Conservation (phyloP, 2,888 invertebrate genomes). For the Watsonalla cultraria region DNA sequence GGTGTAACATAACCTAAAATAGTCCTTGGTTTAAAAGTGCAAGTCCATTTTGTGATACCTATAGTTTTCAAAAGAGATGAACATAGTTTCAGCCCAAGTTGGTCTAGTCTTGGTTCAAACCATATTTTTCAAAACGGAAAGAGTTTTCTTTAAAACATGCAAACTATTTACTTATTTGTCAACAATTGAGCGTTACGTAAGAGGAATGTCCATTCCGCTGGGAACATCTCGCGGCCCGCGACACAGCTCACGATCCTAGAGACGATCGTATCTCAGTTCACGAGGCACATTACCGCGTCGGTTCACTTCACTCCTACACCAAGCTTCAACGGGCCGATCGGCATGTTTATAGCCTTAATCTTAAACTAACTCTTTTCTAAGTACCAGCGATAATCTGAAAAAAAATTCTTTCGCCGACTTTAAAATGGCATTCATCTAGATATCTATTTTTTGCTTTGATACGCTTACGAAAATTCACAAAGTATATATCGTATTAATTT, state of each 20-base stretch:
- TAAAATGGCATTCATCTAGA: not conserved
- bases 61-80: no score
- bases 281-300: conserved; percentile 35
- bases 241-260: conserved; percentile 41
- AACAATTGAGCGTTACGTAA: conserved; percentile 25
- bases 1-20: no score
- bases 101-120: no score
- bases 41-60: no score
- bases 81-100: no score
- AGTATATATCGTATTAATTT: no score
- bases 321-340: conserved; percentile 22
- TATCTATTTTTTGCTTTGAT: not conserved
- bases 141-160: no score
- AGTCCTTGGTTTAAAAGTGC: no score
- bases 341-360: conserved; percentile 32
- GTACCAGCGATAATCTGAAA: conserved; percentile 1
- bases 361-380: conserved; percentile 4
- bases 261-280: conserved; percentile 41
- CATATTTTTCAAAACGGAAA: no score
- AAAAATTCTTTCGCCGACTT: not conserved
- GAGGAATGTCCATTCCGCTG: not conserved
- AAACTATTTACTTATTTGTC: not conserved
- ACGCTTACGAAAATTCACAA: not conserved
- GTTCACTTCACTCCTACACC: conserved; percentile 28
- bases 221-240: conserved; percentile 22